phyloP scores from a whole-genome alignment of 1,140 invertebrate species.

The Aphidius ervi region DNA sequence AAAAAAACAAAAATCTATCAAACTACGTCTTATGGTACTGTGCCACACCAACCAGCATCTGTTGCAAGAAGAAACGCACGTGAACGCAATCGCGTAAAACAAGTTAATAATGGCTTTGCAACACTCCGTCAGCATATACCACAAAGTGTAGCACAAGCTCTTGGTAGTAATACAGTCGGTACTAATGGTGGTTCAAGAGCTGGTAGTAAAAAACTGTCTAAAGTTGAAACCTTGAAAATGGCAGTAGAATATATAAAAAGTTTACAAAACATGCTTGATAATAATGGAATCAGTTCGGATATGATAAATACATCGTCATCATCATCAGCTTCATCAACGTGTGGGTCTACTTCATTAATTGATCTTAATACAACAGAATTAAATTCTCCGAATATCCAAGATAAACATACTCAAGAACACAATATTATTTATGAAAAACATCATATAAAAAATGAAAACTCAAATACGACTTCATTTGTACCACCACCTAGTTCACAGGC shows the following conservation, averaged over 20 bases:
- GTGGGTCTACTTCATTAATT: conserved; percentile 26
- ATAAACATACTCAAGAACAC: conserved; percentile 22
- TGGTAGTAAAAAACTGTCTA: conserved; percentile 79
- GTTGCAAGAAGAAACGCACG: conserved; percentile 88
- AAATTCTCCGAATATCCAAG: conserved; percentile 23
- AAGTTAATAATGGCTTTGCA: conserved; percentile 92
- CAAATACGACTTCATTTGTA: conserved; percentile 39
- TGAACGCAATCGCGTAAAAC: conserved; percentile 90
- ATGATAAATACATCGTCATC: conserved; percentile 13
- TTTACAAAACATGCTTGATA: conserved; percentile 77
- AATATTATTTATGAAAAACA: no score
- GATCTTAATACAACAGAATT: conserved; percentile 22
- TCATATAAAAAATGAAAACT: conserved; percentile 33
- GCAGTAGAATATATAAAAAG: conserved; percentile 93
- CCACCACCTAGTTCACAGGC: conserved; percentile 67
- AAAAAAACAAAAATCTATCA: conserved; percentile 45
- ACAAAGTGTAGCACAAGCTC: conserved; percentile 65
- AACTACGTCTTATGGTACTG: conserved; percentile 47
- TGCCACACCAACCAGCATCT: conserved; percentile 67
- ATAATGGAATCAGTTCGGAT: conserved; percentile 53
- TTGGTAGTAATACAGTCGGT: conserved; percentile 45
- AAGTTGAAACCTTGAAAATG: conserved; percentile 89
- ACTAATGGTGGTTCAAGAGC: conserved; percentile 64
- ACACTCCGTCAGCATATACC: conserved; percentile 85
- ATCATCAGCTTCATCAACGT: conserved; percentile 29